A percentile compares a stretch with the other conserved stretches of the same genome.
Conservation (phyloP, 2,113 vertebrate species). For the Barnardius zonarius region DNA sequence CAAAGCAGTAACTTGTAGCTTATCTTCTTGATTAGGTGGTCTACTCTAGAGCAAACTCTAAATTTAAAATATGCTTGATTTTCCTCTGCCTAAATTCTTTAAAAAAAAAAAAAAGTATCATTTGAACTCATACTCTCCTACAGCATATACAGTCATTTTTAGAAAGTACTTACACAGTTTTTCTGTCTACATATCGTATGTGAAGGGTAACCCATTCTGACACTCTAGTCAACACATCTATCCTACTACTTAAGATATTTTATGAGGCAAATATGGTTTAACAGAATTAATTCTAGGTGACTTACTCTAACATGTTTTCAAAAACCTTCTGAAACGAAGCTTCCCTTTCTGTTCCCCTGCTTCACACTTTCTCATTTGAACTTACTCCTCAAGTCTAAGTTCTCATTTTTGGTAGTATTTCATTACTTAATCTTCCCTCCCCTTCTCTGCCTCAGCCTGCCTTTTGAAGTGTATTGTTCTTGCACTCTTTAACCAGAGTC, state of each 20-base stretch:
- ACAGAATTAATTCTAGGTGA: not conserved
- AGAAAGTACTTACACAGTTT: not conserved
- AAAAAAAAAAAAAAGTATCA: not conserved
- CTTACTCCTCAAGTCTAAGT: not conserved
- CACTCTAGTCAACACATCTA: not conserved
- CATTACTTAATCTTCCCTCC: not conserved
- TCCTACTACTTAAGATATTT: not conserved
- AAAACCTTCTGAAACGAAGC: not conserved
- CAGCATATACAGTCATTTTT: not conserved
- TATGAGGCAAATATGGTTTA: not conserved
- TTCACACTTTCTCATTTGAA: not conserved
- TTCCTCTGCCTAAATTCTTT: not conserved
- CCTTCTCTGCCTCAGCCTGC: not conserved
- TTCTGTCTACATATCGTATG: not conserved
- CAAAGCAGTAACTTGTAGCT: constrained; percentile 57
- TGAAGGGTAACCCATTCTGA: not conserved
- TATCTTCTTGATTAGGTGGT: constrained; percentile 59
- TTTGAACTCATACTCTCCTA: not conserved
- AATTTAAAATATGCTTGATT: constrained; percentile 35
- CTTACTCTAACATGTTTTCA: not conserved
- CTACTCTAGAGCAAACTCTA: constrained; percentile 58
- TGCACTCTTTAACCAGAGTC: not conserved
- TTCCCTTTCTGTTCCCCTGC: not conserved
- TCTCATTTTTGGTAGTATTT: not conserved
- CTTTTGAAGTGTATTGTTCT: not conserved